Evolutionary conservation across 2,888 invertebrate genomes (phyloP).

Genomic region (Andrena bicolor): DNA sequence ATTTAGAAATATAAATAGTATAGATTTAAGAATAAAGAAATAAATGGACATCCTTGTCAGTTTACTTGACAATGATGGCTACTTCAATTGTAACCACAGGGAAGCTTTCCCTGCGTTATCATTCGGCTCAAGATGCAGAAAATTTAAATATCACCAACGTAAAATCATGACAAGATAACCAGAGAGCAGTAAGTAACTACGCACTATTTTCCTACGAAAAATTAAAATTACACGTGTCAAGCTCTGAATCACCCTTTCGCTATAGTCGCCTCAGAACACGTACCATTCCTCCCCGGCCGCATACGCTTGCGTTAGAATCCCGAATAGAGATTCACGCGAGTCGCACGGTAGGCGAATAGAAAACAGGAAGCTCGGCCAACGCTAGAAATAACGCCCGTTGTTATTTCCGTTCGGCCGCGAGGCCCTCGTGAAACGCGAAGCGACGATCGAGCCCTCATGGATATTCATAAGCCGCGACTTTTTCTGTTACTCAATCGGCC

Average conservation of each 20-base stretch:
- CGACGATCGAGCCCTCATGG: constrained; percentile 37
- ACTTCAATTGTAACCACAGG: too few species aligned
- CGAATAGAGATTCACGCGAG: not conserved
- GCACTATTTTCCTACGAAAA: too few species aligned
- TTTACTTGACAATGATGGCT: too few species aligned
- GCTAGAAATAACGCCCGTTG: constrained; percentile 29
- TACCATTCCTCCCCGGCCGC: not conserved
- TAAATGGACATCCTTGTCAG: too few species aligned
- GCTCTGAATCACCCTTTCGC: not conserved
- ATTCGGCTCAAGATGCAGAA: too few species aligned
- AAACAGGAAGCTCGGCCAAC: constrained; percentile 35
- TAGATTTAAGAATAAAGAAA: too few species aligned
- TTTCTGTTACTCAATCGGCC: constrained; percentile 56
- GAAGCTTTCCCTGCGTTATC: too few species aligned
- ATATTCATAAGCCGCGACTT: constrained; percentile 53
- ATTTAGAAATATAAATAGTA: too few species aligned
- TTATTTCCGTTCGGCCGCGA: constrained; percentile 42
- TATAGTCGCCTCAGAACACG: not conserved
- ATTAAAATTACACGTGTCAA: too few species aligned
- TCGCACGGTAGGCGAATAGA: constrained; percentile 8
- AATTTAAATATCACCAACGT: too few species aligned
- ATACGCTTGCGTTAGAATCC: constrained; percentile 9
- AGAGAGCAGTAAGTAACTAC: too few species aligned
- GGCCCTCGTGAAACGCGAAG: not conserved
- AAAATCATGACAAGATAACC: too few species aligned